Percentiles rank a stretch among this genome's conserved stretches.
phyloP scores from a whole-genome alignment of 2,113 vertebrate genomes.

The Megaptera novaeangliae region DNA sequence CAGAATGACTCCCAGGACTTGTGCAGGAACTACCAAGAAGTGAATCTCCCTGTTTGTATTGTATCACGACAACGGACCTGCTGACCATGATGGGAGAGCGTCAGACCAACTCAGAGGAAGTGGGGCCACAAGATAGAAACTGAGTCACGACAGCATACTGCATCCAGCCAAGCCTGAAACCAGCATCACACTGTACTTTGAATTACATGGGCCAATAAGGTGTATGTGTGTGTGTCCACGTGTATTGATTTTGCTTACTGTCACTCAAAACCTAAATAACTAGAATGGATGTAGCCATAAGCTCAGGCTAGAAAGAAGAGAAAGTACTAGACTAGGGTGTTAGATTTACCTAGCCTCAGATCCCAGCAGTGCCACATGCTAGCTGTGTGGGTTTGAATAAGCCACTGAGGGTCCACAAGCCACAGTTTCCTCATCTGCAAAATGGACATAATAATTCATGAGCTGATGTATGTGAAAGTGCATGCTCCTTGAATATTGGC shows the following conservation, averaged over 20 bases:
- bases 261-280: background rate
- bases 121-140: background rate
- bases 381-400: background rate
- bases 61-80: background rate
- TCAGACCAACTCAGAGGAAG: background rate
- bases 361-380: background rate
- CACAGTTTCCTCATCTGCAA: background rate
- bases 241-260: background rate
- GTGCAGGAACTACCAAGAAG: background rate
- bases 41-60: background rate
- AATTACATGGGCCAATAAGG: background rate
- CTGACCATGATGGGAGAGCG: too few relatives aligned
- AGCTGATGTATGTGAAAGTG: background rate
- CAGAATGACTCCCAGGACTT: background rate
- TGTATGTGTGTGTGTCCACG: accelerated
- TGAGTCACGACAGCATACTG: background rate
- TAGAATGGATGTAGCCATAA: background rate
- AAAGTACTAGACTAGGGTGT: background rate
- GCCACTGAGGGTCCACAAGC: background rate
- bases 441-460: background rate
- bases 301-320: background rate
- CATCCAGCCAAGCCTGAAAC: background rate
- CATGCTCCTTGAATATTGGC: background rate
- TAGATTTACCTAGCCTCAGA: background rate
- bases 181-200: background rate